Evolutionary conservation across 1,140 invertebrate genomes (phyloP), one percentile per base, ranked within the genome.

Genomic region (Procambarus clarkii): DNA sequence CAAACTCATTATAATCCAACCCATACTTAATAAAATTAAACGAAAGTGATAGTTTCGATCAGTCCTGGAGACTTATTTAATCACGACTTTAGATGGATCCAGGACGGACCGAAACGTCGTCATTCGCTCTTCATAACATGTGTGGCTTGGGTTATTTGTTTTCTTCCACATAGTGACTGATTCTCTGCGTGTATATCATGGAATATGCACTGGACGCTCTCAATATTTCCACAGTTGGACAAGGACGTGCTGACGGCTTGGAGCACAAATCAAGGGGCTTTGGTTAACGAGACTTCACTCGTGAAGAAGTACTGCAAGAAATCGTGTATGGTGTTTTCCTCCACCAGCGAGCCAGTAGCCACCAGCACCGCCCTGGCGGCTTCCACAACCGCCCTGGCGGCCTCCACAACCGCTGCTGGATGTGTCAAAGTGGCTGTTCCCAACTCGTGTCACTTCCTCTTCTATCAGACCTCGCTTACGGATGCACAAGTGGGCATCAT

Each of bases 401-500:
- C 50, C 50, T 54, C 50, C 50, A n/a, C 34, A 44, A 54, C 54
- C 2, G 15, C n/a, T 2, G 45, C 82, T 15, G 64, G 58, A 45
- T 87, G 85, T 80, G 44, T 64, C 3, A 82, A 86, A 79, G 83
- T 89, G 3, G 82, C 76, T 5, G 81, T 91, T n/a, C 46, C 76
- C 4, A 46, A 90, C 44, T 86, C 90, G 18, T 93, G 92, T 76
- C 13, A 83, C 60, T 93, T 93, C 71, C 74, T 92, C n/a, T 93
- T 93, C 69, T 92, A 92, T 46, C 50, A 92, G 45, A 93, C 92
- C 7, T 11, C 54, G 3, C 58, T 93, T 18, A 83, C 81, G 46
- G 92, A 93, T 69, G 54, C 34, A 11, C 86, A 89, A 1, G 93
- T 96, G 58, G 95, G 96, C 5, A 88, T 94, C 7, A 93, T 96